Conservation (phyloP, 2,888 invertebrate genomes). For the Boloria selene region DNA sequence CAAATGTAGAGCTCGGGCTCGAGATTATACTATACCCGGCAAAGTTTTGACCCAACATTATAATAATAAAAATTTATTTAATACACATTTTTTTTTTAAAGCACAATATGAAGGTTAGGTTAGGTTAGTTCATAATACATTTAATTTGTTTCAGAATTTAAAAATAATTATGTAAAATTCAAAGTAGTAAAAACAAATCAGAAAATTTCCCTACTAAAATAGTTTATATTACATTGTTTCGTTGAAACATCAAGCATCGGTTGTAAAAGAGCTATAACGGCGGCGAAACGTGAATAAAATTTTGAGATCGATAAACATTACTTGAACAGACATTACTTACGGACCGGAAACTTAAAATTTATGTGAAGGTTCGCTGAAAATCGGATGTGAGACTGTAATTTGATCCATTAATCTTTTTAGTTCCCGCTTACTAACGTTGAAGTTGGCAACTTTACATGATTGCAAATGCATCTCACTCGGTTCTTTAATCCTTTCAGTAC, state of each 20-base stretch:
- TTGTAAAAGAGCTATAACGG: slow-evolving; percentile 25
- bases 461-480: neutral
- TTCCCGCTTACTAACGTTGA: slow-evolving; percentile 2
- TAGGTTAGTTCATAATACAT: no score
- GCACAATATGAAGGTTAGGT: no score
- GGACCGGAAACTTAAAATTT: slow-evolving; percentile 35
- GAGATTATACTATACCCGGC: no score
- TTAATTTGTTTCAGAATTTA: no score
- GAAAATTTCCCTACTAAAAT: neutral
- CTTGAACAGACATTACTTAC: slow-evolving; percentile 32
- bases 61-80: no score
- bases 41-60: no score
- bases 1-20: no score
- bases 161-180: no score
- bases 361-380: slow-evolving; percentile 32
- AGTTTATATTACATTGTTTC: slow-evolving; percentile 15
- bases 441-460: slow-evolving; percentile 1
- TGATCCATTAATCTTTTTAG: slow-evolving; percentile 32
- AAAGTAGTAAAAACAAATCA: no score
- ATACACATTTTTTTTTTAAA: no score
- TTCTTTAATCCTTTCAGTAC: no score
- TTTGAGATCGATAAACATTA: slow-evolving; percentile 34
- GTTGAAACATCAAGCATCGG: slow-evolving; percentile 18
- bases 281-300: slow-evolving; percentile 30
- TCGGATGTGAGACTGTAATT: slow-evolving; percentile 33